Evolutionary conservation across 2,797 vertebrate species (phyloP).

Genomic region (Spinus olivaceus): DNA sequence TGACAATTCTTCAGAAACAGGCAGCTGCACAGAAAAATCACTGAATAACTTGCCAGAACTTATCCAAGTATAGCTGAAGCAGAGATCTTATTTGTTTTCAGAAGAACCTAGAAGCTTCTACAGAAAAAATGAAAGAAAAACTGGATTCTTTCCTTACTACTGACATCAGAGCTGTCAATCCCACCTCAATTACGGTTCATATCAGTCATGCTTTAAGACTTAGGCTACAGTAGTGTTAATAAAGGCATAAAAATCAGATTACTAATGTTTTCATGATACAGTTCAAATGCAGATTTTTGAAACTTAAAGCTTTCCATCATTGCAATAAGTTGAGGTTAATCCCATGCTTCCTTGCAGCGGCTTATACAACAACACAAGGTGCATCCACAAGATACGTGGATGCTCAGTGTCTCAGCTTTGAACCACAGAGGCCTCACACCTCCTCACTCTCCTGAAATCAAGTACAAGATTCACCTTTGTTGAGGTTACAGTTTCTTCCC

Average conservation of each 20-base stretch:
- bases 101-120: neutral
- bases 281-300: neutral
- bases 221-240: neutral
- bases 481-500: neutral
- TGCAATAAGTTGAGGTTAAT: neutral
- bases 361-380: neutral
- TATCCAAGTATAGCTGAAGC: neutral
- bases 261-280: neutral
- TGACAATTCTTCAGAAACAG: neutral
- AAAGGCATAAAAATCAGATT: neutral
- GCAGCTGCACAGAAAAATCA: neutral
- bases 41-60: neutral
- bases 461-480: neutral
- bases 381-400: neutral
- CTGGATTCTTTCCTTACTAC: neutral
- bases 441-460: neutral
- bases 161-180: neutral
- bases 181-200: fast-evolving
- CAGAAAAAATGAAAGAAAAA: neutral
- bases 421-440: neutral
- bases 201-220: neutral
- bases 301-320: neutral
- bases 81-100: neutral
- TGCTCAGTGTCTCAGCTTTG: neutral
- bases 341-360: neutral